Conservation (phyloP, 2,797 vertebrate species). For the Salmo trutta region DNA sequence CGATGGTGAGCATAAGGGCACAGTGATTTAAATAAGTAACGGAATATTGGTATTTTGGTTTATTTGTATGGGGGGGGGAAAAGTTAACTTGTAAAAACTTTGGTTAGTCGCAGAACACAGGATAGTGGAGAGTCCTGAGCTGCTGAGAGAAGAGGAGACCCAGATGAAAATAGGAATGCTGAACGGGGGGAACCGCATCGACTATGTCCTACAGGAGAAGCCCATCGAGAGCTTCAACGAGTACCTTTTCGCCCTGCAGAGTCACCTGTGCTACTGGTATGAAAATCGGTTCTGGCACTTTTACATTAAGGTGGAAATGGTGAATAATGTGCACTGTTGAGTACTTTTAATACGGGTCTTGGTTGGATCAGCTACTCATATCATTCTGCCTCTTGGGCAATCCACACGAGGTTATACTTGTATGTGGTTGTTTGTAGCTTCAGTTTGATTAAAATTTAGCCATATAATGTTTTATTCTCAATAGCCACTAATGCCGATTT, state of each 20-base stretch:
- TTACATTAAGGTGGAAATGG: neutral
- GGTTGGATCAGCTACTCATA: neutral
- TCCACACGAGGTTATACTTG: neutral
- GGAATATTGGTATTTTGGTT: neutral
- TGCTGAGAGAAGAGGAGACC: slow-evolving; percentile 85
- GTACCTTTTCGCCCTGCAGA: slow-evolving; percentile 97
- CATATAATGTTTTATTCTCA: neutral
- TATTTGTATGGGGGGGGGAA: neutral
- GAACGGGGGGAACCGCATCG: slow-evolving; percentile 92
- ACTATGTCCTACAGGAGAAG: slow-evolving; percentile 97
- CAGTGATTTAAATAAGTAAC: neutral
- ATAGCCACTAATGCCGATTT: neutral
- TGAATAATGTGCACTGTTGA: neutral
- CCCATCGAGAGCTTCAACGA: slow-evolving; percentile 99
- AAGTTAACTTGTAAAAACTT: neutral
- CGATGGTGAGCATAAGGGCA: slow-evolving; percentile 75
- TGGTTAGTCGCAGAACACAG: slow-evolving; percentile 76
- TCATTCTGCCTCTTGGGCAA: neutral
- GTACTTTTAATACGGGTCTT: neutral
- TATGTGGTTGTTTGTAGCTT: neutral
- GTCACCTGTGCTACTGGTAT: slow-evolving; percentile 98
- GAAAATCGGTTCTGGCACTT: slow-evolving; percentile 24
- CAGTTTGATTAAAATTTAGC: neutral
- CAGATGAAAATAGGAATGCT: slow-evolving; percentile 90
- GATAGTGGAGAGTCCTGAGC: slow-evolving; percentile 83